Evolutionary conservation across 2,888 invertebrate species (phyloP), one percentile per base, ranked within the genome.

Genomic region (Cepaea hortensis): DNA sequence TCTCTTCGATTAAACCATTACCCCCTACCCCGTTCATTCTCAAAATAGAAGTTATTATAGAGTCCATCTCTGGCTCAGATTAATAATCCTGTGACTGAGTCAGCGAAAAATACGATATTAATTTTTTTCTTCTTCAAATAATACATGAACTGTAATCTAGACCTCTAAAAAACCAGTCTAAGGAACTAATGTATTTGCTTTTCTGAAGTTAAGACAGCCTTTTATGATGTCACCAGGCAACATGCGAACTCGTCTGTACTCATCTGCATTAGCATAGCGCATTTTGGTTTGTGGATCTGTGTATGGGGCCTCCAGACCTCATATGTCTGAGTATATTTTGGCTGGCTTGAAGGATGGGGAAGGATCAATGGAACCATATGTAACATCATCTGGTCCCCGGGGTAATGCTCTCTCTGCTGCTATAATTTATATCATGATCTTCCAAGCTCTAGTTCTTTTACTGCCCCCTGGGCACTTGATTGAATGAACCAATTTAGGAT

Each of bases 271-370:
- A 81, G 97, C 96, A 94, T 96, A 98, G 89, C 96, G 96, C 9
- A 98, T 95, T 93, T 98, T 97, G 0, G 97, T 98, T 93, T 97
- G 97, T 5, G 98, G 97, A 95, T 98, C 98, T 90, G 97, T 97
- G 92, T 98, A 98, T n/a, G 97, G 94, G 94, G 96, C 97, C 76
- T 96, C 96, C 65, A 98, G 94, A 0, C 98, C 98, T 85, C 98
- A 98, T 89, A 98, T 96, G 93, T 98, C 98, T 0, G 98, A 98
- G 94, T 98, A 98, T 92, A 98, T 98, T 93, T 98, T 98, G 0
- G 97, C 96, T 6, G 98, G 98, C 93, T 96, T 96, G 93, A 98
- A 97, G 70, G 98, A 97, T 72, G 98, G 98, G 18, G 98, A 98
- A 55, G 98, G 97, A 95, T 98, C 98, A 89, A 98, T 96, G 55